Percentiles rank a stretch among this genome's conserved stretches.
These are phyloP conservation scores for Parthenolecanium corni DNA, from an alignment of 2,888 invertebrate species.

Conservation along the genomic window DNA sequence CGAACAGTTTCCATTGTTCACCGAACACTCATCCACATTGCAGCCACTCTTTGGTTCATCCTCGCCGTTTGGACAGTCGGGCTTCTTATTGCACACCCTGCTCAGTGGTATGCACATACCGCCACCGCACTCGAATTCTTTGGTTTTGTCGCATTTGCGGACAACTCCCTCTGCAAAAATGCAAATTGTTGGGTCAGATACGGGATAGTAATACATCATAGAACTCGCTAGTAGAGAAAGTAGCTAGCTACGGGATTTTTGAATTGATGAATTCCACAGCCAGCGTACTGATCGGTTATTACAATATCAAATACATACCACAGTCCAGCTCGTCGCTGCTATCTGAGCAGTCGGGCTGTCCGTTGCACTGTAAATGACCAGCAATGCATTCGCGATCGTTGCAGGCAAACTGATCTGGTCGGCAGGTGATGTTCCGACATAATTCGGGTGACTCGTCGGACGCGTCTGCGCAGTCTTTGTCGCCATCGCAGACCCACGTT, in stretches of 20 bases:
- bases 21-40: conserved; percentile 62
- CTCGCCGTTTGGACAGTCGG: conserved; percentile 78
- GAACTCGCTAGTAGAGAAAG: neutral
- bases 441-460: conserved; percentile 53
- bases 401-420: conserved; percentile 79
- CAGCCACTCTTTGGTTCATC: conserved; percentile 74
- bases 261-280: neutral
- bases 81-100: conserved; percentile 71
- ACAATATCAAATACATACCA: conserved; percentile 42
- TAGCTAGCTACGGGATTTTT: neutral
- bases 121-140: conserved; percentile 73
- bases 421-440: conserved; percentile 59
- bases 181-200: neutral
- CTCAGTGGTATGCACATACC: conserved; percentile 68
- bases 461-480: conserved; percentile 69
- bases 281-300: too few species aligned
- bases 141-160: conserved; percentile 58
- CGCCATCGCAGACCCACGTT: conserved; percentile 75
- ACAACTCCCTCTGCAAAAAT: conserved; percentile 42
- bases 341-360: conserved; percentile 67
- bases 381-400: conserved; percentile 62
- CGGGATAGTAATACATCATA: neutral
- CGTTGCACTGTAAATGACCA: conserved; percentile 70
- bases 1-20: conserved; percentile 74
- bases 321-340: conserved; percentile 77